Base-by-base conservation (phyloP, 2,888 invertebrate genomes). In the Cylindroiulus punctatus region DNA sequence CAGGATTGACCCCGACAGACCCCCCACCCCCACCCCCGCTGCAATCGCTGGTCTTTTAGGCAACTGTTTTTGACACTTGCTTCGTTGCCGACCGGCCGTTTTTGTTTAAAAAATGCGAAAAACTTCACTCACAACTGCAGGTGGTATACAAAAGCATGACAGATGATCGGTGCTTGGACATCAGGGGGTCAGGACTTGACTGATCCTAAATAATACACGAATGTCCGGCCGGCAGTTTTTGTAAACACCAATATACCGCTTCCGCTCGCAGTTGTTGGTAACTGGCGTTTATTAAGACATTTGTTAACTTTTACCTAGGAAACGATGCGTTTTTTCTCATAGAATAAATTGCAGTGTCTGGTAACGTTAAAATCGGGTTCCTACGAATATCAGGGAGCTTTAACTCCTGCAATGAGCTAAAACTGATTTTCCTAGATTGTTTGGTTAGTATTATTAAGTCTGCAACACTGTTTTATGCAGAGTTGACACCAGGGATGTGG, bases 111-210 rank as follows among this genome's bases (percentile, higher is more conserved):
- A 57, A 57, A 57, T 57, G 57, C 7, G 57, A 57, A 57, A 57
- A 57, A 57, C 57, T 57, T 57, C 57, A 57, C 57, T 57, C 57
- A 57, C 22, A 57, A 57, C 57, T 57, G 19, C 19, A 7, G 57
- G 57, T 22, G 57, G 57, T 57, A 57, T 57, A 22, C 22, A 57
- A 57, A 57, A 57, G 57, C 57, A 57, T 57, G 57, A 57, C 57
- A 57, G 57, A 57, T 57, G 22, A 57, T 22, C 57, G 22, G 22
- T 22, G 57, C 57, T 7, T 57, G 57, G 57, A 57, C 57, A 10
- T 57, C 57, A 22, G 57, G 52, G 57, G 57, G 57, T 57, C 57
- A 57, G 22, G 22, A 22, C 22, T 22, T 22, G n/a, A 22, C 57
- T 57, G 57, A 57, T 57, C 22, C 22, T 57, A 57, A 57, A 57